These are phyloP conservation scores for Pectinophora gossypiella DNA, from an alignment of 1,140 invertebrate species.

Conservation along the genomic window DNA sequence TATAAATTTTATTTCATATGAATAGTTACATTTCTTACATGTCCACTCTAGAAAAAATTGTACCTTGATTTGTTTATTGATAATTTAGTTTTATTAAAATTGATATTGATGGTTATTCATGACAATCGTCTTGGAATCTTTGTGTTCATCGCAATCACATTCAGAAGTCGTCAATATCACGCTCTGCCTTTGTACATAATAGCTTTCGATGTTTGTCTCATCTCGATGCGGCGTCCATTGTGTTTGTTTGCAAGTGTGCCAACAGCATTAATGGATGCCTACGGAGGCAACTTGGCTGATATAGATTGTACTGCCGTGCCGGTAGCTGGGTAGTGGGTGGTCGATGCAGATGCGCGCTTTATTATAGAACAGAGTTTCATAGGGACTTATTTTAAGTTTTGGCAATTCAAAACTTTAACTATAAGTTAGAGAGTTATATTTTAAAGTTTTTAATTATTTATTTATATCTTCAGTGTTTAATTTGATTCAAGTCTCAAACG, in stretches of 20 bases:
- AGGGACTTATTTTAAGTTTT: constrained; percentile 74
- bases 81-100: constrained; percentile 65
- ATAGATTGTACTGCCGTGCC: too few relatives aligned
- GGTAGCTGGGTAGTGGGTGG: constrained; percentile 5
- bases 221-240: constrained; percentile 55
- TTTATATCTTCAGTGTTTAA: constrained; percentile 46
- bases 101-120: constrained; percentile 67
- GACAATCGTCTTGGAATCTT: constrained; percentile 44
- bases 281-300: constrained; percentile 42
- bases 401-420: constrained; percentile 73
- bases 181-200: constrained; percentile 45
- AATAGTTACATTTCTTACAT: constrained; percentile 65
- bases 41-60: constrained; percentile 59
- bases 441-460: constrained; percentile 66
- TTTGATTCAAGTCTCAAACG: constrained; percentile 44
- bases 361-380: constrained; percentile 30
- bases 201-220: constrained; percentile 41
- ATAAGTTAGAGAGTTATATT: constrained; percentile 74
- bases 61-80: constrained; percentile 68
- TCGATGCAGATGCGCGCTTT: constrained; percentile 1
- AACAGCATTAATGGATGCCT: constrained; percentile 63
- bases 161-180: constrained; percentile 21
- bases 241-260: constrained; percentile 58
- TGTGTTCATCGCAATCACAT: constrained; percentile 30
- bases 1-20: constrained; percentile 69